Conservation (phyloP, 2,888 invertebrate genomes). For the Halictus quadricinctus region DNA sequence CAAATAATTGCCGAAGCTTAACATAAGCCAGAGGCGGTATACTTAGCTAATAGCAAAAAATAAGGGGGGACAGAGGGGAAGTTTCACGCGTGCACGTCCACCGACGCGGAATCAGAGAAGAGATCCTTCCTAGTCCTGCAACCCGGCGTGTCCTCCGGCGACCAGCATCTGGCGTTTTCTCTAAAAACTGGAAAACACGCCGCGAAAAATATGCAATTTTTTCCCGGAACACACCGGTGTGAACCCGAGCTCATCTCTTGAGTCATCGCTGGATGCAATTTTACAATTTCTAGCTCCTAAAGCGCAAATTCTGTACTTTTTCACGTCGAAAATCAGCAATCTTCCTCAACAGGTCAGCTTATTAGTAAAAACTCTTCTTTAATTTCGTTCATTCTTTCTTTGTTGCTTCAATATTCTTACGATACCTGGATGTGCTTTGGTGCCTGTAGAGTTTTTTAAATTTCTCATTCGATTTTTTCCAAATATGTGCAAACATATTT, state of each 20-base stretch:
- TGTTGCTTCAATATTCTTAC: too few species aligned
- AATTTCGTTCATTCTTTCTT: too few species aligned
- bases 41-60: slow-evolving; percentile 81
- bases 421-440: too few species aligned
- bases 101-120: slow-evolving; percentile 5
- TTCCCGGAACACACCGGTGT: background rate
- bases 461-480: too few species aligned
- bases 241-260: background rate
- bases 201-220: slow-evolving; percentile 23
- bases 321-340: too few species aligned
- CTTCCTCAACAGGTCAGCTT: too few species aligned
- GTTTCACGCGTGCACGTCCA: slow-evolving; percentile 28
- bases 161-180: slow-evolving; percentile 20
- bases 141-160: background rate
- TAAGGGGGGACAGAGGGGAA: slow-evolving; percentile 38
- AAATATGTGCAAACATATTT: too few species aligned
- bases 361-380: too few species aligned
- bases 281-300: background rate
- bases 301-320: background rate
- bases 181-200: slow-evolving; percentile 7
- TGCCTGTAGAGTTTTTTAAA: too few species aligned
- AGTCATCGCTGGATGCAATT: background rate
- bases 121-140: slow-evolving; percentile 3
- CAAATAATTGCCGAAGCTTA: slow-evolving; percentile 80
- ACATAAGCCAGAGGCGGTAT: slow-evolving; percentile 80